phyloP scores from a whole-genome alignment of 2,113 vertebrate genomes.

The Phrynosoma blainvillii region DNA sequence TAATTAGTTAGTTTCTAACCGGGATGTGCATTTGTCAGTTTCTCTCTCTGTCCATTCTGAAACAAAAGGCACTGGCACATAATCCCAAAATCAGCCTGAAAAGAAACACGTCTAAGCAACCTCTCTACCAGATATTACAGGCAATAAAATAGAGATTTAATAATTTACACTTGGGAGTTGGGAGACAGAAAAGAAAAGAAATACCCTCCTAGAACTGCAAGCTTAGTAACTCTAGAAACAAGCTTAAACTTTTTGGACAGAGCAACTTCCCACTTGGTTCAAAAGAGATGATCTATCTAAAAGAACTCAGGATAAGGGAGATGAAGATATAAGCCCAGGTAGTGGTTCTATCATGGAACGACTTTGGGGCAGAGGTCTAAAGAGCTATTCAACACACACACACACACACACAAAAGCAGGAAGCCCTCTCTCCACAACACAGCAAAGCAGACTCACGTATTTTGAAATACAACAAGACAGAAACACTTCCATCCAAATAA shows the following conservation, averaged over 20 bases:
- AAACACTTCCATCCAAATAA: not conserved
- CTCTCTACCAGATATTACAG: not conserved
- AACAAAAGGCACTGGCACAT: not conserved
- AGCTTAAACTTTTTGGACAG: conserved; percentile 55
- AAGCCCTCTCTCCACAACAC: not conserved
- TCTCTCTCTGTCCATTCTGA: not conserved
- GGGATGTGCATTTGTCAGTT: not conserved
- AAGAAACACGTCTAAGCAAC: not conserved
- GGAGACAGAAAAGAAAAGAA: conserved; percentile 6
- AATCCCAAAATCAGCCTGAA: not conserved
- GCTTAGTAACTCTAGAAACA: conserved; percentile 72
- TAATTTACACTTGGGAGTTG: conserved; percentile 41
- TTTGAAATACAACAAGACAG: not conserved
- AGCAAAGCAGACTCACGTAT: not conserved
- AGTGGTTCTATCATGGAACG: not conserved
- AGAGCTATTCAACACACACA: not conserved
- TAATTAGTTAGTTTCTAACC: no score
- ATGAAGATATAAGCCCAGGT: not conserved
- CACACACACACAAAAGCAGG: not conserved
- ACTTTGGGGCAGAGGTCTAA: not conserved
- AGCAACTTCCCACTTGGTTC: conserved; percentile 14
- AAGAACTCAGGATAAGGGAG: not conserved
- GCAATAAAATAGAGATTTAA: conserved; percentile 39
- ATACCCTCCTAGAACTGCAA: conserved; percentile 28
- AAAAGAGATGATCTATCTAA: conserved; percentile 62